Evolutionary conservation across 2,797 vertebrate species (phyloP).

Genomic region (Enteromius unitaeniatus): DNA sequence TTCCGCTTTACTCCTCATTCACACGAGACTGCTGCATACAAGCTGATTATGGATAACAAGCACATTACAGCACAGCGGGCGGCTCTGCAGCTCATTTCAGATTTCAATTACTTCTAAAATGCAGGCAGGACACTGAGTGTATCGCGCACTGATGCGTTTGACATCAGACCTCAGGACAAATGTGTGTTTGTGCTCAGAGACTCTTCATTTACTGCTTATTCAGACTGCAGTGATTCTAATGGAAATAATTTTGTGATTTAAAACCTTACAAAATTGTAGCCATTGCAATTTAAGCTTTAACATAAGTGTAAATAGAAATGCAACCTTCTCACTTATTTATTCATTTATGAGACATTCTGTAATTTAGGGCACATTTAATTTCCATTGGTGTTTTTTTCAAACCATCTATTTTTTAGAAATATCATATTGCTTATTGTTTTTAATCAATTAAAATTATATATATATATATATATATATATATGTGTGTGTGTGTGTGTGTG

Average conservation of each 20-base stretch:
- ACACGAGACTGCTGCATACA: constrained; percentile 87
- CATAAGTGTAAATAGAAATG: neutral
- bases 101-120: constrained; percentile 91
- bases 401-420: too few relatives aligned
- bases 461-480: neutral
- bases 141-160: constrained; percentile 92
- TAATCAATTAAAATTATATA: neutral
- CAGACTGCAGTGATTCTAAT: neutral
- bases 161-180: constrained; percentile 82
- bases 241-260: neutral
- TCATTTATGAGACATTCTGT: neutral
- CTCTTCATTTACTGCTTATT: neutral
- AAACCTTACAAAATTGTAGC: neutral
- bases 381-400: neutral
- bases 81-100: constrained; percentile 93
- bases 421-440: neutral
- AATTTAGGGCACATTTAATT: neutral
- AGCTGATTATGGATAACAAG: constrained; percentile 99
- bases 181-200: constrained; percentile 59
- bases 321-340: neutral
- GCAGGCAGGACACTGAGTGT: constrained; percentile 92
- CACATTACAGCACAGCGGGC: constrained; percentile 92
- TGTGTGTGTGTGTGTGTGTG: too few relatives aligned
- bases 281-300: neutral
- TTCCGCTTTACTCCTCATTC: constrained; percentile 91